Evolutionary conservation across 2,113 vertebrate species (phyloP).

Genomic region (Microtus pennsylvanicus): DNA sequence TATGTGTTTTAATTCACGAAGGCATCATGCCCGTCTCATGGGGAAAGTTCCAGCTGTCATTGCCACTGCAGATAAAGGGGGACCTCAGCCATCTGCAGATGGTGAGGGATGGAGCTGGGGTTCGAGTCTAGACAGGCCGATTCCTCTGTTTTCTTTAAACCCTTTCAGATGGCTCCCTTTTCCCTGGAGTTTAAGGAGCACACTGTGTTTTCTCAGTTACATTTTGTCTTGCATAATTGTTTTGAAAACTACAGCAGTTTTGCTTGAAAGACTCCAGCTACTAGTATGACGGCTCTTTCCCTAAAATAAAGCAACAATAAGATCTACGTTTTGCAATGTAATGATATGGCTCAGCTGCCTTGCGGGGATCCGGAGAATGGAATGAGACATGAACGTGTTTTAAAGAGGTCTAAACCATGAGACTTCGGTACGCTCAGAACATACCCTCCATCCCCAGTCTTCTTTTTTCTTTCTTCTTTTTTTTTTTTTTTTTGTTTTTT

Average conservation of each 20-base stretch:
- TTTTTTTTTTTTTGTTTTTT: no score
- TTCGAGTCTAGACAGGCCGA: neutral
- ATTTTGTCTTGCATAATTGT: conserved; percentile 52
- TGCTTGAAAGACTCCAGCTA: conserved; percentile 48
- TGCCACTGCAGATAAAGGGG: neutral
- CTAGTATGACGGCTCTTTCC: neutral
- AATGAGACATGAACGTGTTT: neutral
- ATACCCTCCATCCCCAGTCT: neutral
- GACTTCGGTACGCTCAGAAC: neutral
- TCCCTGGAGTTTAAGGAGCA: neutral
- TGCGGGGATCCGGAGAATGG: neutral
- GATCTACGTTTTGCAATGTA: neutral
- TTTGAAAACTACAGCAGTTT: conserved; percentile 37
- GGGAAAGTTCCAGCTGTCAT: neutral
- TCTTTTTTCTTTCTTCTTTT: neutral
- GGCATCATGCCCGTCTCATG: neutral
- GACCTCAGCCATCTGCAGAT: neutral
- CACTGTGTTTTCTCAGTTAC: conserved; percentile 30
- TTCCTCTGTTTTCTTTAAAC: neutral
- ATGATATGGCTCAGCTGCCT: neutral
- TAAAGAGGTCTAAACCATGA: conserved; percentile 26
- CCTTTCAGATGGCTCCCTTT: neutral
- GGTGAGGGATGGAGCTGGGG: neutral
- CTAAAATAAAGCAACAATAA: conserved; percentile 39
- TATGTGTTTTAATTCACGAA: neutral